Base-by-base conservation (phyloP, 2,797 vertebrate genomes). In the Periophthalmus magnuspinnatus region DNA sequence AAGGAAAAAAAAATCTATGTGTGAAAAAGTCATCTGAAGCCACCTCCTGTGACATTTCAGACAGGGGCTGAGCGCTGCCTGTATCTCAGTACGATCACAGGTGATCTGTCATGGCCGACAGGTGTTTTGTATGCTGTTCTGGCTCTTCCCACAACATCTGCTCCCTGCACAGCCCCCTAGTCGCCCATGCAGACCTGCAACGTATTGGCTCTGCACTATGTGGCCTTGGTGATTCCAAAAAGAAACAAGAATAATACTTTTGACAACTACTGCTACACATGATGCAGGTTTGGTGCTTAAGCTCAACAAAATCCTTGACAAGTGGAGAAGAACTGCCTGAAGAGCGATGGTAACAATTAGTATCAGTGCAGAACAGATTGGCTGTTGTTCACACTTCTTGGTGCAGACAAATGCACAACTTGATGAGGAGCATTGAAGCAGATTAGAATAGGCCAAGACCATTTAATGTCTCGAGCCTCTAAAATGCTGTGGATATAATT, bases 81-180 rank as follows among this genome's bases (percentile, higher is more conserved):
- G 71, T 80, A 85, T 81, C 72, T 81, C 78, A 70, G 9, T 33
- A 57, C 75, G 74, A 90, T 91, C 89, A 88, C 82, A 87, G 89
- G 88, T 88, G 84, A 93, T 93, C 90, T 86, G 88, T 91, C 90
- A 91, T 87, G 59, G 79, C 72, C 84, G 89, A 76, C 90, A 91
- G 89, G 87, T 88, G 72, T 83, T 91, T 90, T 89, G 83, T 88
- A 89, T 90, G 79, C 84, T 81, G 81, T 76, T 89, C 86, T 81
- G 73, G 65, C 75, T 85, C 81, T 71, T 79, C 65, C 74, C 81
- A 81, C 77, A 88, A 70, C 85, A 86, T 84, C 82, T 87, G 85
- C 79, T 90, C 78, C 81, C 81, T 79, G 75, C 69, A 33, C 79
- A 41, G n/a, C 74, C 64, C 59, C 63, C 62, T n/a, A 65, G 65